Conservation (phyloP, 2,888 invertebrate genomes). For the Pseudanteris insignis region DNA sequence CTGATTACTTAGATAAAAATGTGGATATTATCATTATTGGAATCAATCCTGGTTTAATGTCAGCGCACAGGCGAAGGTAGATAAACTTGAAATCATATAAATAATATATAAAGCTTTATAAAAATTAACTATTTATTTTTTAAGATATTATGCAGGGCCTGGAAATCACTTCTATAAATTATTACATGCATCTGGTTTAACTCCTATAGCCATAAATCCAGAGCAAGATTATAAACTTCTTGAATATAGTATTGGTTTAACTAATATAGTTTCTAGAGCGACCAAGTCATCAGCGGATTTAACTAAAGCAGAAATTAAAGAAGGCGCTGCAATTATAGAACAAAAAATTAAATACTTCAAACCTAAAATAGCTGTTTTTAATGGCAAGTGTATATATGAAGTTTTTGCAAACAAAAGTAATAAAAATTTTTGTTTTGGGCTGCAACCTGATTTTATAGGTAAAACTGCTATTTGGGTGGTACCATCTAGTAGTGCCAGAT, state of each 20-base stretch:
- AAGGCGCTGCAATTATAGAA: constrained; percentile 53
- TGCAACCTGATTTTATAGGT: constrained; percentile 55
- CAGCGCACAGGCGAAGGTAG: constrained; percentile 58
- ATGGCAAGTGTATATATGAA: constrained; percentile 64
- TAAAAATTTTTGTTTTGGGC: constrained; percentile 57
- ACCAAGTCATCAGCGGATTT: constrained; percentile 61
- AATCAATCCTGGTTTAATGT: constrained; percentile 62
- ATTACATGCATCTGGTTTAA: constrained; percentile 56
- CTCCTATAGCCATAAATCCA: constrained; percentile 53
- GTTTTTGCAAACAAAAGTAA: constrained; percentile 54
- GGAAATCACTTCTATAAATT: constrained; percentile 65
- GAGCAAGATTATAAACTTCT: constrained; percentile 58
- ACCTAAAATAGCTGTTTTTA: constrained; percentile 62
- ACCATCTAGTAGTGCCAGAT: constrained; percentile 64
- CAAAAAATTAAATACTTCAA: constrained; percentile 56
- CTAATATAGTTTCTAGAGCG: constrained; percentile 61
- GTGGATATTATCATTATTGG: constrained; percentile 61
- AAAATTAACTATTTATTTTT: too few relatives aligned
- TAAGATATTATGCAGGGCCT: constrained; percentile 62
- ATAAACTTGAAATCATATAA: constrained; percentile 1
- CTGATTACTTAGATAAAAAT: constrained; percentile 55
- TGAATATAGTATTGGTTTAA: constrained; percentile 59
- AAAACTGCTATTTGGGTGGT: constrained; percentile 61
- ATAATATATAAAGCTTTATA: background rate
- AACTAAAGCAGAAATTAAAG: constrained; percentile 57